Evolutionary conservation across 2,888 invertebrate genomes (phyloP).

Genomic region (Leptopterna dolabrata): DNA sequence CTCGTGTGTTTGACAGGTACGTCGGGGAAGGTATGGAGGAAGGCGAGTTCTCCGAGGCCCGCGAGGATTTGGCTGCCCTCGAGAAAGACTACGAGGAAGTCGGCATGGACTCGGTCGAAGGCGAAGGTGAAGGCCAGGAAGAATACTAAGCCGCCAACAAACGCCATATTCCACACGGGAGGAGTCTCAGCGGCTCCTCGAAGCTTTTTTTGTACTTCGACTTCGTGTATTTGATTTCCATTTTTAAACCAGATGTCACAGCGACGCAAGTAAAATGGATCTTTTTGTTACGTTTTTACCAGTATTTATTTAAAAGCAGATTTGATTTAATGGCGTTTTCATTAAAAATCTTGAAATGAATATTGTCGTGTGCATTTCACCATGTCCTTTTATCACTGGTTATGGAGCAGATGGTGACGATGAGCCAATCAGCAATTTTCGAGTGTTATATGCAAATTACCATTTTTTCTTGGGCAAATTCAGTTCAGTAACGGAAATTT

Average conservation of each 20-base stretch:
- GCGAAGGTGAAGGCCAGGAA: conserved; percentile 83
- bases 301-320: neutral
- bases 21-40: conserved; percentile 86
- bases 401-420: no score
- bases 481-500: no score
- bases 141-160: conserved; percentile 72
- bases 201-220: neutral
- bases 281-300: neutral
- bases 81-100: conserved; percentile 91
- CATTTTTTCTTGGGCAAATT: no score
- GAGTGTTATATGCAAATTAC: no score
- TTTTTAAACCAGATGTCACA: no score
- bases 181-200: neutral
- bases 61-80: conserved; percentile 76
- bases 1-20: conserved; percentile 74
- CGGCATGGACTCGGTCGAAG: conserved; percentile 87
- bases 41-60: conserved; percentile 74
- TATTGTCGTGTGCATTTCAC: neutral
- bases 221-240: neutral
- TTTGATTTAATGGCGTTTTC: neutral
- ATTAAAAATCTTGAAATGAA: neutral
- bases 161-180: no score
- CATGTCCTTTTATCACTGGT: neutral
- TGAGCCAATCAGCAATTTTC: no score
- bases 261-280: neutral